phyloP scores from a whole-genome alignment of 92 coral and sea anemone genomes.

The Anthopleura xanthogrammica region DNA sequence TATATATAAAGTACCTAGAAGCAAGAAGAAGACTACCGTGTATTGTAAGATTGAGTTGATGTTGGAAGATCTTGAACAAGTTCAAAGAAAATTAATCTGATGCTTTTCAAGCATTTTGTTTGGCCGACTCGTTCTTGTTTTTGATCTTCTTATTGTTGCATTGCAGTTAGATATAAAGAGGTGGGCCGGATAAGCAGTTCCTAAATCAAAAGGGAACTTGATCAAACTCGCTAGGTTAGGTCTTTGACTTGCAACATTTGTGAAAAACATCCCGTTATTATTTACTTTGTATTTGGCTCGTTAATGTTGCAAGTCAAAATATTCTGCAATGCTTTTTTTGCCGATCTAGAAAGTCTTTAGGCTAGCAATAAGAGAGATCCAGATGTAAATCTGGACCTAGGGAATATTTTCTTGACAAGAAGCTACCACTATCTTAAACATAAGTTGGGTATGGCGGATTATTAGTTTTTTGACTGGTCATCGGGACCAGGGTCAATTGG shows the following conservation, averaged over 20 bases:
- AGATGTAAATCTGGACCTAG: background rate
- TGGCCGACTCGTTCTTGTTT: background rate
- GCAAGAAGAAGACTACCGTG: background rate
- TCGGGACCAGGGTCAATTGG: background rate
- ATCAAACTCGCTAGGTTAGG: background rate
- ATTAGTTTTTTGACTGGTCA: background rate
- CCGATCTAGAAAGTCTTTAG: background rate
- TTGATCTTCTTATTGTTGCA: background rate
- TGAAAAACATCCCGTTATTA: too few species aligned
- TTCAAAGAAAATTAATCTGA: too few species aligned
- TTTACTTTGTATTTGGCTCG: background rate
- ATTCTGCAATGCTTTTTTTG: background rate
- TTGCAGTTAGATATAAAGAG: background rate
- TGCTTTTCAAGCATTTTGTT: background rate
- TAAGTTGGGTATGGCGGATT: background rate
- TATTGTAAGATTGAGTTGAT: background rate
- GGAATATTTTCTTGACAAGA: background rate
- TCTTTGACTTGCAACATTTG: background rate
- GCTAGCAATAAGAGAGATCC: background rate
- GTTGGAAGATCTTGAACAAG: background rate
- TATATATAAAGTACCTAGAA: background rate
- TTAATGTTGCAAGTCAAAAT: background rate
- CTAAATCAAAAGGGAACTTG: background rate
- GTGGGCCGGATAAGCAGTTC: background rate
- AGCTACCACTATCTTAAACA: background rate